phyloP scores from a whole-genome alignment of 2,888 invertebrate species.

The Panzeria rudis region DNA sequence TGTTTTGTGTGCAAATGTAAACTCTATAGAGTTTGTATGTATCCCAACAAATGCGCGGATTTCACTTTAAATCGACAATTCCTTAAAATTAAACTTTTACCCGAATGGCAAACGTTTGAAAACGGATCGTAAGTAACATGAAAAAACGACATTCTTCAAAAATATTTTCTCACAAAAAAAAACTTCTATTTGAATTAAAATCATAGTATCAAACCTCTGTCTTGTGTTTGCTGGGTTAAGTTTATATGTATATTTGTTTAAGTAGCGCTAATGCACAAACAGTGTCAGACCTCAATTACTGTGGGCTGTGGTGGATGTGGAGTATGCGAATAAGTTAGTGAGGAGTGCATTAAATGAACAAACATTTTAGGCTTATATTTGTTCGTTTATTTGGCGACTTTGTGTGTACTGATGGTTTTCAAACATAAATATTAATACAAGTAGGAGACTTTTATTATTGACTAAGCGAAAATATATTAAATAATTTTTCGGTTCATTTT shows the following conservation, averaged over 20 bases:
- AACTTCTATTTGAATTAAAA: too few species aligned
- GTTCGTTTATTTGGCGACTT: constrained; percentile 44
- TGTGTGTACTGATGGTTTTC: constrained; percentile 19
- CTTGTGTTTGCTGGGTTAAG: not conserved
- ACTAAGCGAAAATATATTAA: constrained; percentile 16
- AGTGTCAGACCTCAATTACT: constrained; percentile 64
- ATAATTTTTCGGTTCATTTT: constrained; percentile 1
- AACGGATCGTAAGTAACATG: too few species aligned
- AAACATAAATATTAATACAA: constrained; percentile 35
- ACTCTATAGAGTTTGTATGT: not conserved
- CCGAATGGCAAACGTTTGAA: not conserved
- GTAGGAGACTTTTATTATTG: constrained; percentile 32
- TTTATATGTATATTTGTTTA: constrained; percentile 21
- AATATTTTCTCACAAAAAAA: too few species aligned
- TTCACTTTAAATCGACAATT: not conserved
- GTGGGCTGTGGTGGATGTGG: constrained; percentile 27
- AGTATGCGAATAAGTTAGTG: constrained; percentile 6
- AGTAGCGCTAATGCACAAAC: constrained; percentile 68
- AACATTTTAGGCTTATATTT: constrained; percentile 60
- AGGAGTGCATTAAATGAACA: constrained; percentile 68
- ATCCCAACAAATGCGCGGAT: not conserved
- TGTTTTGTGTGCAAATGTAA: constrained; percentile 2
- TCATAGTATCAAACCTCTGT: too few species aligned
- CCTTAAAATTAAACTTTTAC: not conserved
- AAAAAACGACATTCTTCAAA: not conserved